Percentiles rank a stretch among this genome's conserved stretches.
Evolutionary conservation across 2,797 vertebrate species (phyloP).

Genomic region (Enteromius anoplus): DNA sequence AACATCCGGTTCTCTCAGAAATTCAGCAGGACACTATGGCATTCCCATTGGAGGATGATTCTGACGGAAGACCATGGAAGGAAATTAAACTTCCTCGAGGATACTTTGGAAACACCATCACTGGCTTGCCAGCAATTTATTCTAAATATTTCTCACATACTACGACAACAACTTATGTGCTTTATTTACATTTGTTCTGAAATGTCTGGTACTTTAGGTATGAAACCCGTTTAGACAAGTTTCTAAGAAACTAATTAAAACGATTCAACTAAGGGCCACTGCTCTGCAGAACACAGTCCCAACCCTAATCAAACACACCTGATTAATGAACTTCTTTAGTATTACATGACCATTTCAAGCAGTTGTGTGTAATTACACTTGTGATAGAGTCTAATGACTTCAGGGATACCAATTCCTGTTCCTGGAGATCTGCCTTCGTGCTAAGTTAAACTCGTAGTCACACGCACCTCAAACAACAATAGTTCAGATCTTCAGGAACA

Average conservation of each 20-base stretch:
- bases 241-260: neutral
- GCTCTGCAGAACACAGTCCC: neutral
- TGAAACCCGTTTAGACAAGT: too few relatives aligned
- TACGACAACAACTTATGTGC: neutral
- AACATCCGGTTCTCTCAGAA: conserved; percentile 45
- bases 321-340: neutral
- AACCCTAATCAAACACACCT: neutral
- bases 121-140: neutral
- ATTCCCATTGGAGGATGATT: conserved; percentile 7
- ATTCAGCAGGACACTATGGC: conserved; percentile 43
- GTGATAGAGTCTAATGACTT: neutral
- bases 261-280: neutral
- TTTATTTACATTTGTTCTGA: neutral
- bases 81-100: conserved; percentile 51
- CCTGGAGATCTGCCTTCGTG: neutral
- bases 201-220: neutral
- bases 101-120: conserved; percentile 5
- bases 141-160: neutral
- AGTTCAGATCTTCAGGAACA: neutral
- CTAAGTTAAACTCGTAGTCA: neutral
- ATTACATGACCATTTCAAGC: neutral
- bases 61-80: conserved; percentile 21
- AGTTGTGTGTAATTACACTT: neutral
- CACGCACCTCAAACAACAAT: neutral
- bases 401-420: neutral